Evolutionary conservation across 2,888 invertebrate species (phyloP), one percentile per base, ranked within the genome.

Genomic region (Sesia bembeciformis): DNA sequence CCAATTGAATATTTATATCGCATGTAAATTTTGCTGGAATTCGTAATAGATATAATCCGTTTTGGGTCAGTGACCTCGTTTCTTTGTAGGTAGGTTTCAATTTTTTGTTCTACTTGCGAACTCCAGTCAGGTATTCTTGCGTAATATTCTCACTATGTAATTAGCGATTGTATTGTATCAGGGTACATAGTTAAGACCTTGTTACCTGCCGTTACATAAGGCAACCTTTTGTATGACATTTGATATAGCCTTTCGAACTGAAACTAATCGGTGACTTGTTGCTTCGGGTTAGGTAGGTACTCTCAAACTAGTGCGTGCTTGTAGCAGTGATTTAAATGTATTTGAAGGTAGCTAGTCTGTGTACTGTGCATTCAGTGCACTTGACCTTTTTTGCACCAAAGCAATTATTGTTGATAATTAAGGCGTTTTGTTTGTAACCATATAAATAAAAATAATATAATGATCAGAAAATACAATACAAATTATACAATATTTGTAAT

Each of bases 221-320:
- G 75, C 65, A 82, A 81, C 81, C 79, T 84, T 83, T 84, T 74
- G 74, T 80, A 70, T 78, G 78, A 76, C 79, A 82, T 83, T 84
- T 81, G 74, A 74, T 75, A 74, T 72, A 76, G 77, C 74, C 75
- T 80, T 78, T 75, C 74, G 74, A 74, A 71, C 70, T 46, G 23
- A 46, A 46, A 46, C 23, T 46, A 8, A 46, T 46, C 8, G 46
- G 46, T 46, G 4, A 46, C 46, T 46, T 46, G 46, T 46, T 46
- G 46, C 46, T 46, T 46, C 46, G 46, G 46, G 8, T 46, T 8
- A 5, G 23, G 23, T 23, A 23, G 23, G 23, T 23, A 23, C 23
- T 23, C 23, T 23, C 23, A 23, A 23, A 23, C 23, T 23, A 23
- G 2, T 23, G 23, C 23, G 23, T 23, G 23, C 23, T 23, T 23